These are phyloP conservation scores for Drosophila cognata DNA, from an alignment of 2,888 invertebrate genomes.

Conservation along the genomic window DNA sequence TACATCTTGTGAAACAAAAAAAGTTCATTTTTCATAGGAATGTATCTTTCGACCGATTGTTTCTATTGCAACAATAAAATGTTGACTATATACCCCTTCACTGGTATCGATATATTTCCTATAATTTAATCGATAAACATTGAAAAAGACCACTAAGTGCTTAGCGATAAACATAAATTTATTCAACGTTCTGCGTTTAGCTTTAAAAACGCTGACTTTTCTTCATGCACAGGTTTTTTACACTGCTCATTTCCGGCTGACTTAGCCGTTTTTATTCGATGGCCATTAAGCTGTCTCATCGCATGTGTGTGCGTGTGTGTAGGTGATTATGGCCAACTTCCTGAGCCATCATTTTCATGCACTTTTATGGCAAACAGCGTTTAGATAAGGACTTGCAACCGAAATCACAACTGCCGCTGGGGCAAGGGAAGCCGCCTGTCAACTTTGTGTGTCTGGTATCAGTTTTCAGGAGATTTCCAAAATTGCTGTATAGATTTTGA, in stretches of 20 bases:
- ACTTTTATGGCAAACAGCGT: slow-evolving; percentile 47
- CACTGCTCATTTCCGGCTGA: slow-evolving; percentile 61
- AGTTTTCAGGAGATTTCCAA: slow-evolving; percentile 31
- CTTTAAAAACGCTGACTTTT: neutral
- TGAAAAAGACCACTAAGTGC: neutral
- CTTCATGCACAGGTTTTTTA: neutral
- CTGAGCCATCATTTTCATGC: slow-evolving; percentile 49
- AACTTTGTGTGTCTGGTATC: slow-evolving; percentile 33
- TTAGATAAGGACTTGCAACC: slow-evolving; percentile 59
- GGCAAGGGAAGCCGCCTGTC: neutral
- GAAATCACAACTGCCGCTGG: slow-evolving; percentile 6
- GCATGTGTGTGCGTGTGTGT: neutral
- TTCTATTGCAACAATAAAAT: neutral
- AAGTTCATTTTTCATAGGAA: accelerated
- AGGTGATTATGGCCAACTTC: slow-evolving; percentile 59
- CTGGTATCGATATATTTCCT: too few species aligned
- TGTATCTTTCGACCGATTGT: neutral
- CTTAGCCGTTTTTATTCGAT: slow-evolving; percentile 61
- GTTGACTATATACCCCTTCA: neutral
- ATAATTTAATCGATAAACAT: neutral
- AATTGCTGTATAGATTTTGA: slow-evolving; percentile 3
- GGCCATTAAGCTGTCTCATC: slow-evolving; percentile 13
- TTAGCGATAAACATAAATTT: neutral
- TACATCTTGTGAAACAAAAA: neutral
- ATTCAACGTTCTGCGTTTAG: neutral